These are phyloP conservation scores for Nasua narica DNA, from an alignment of 2,797 vertebrate genomes.

Conservation along the genomic window DNA sequence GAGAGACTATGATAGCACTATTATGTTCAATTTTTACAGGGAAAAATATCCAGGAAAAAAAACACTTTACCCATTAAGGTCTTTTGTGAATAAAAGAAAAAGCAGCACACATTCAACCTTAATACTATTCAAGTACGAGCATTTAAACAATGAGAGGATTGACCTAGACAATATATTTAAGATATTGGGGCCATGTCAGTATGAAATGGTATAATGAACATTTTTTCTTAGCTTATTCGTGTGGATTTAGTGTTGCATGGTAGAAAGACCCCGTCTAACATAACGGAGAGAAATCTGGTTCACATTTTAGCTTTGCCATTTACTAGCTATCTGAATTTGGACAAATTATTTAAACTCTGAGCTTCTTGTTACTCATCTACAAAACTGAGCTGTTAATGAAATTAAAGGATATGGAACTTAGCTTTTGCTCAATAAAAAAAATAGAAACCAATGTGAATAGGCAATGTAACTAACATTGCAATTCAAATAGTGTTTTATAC, in stretches of 20 bases:
- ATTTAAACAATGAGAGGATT: not conserved
- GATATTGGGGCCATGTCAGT: not conserved
- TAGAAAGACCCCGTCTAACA: not conserved
- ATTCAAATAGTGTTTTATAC: not conserved
- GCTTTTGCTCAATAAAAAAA: not conserved
- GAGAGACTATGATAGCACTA: not conserved
- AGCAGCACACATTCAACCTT: not conserved
- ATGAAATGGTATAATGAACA: not conserved
- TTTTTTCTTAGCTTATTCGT: not conserved
- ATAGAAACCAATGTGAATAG: not conserved
- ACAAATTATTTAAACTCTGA: not conserved
- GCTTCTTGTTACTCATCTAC: not conserved
- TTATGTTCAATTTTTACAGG: not conserved
- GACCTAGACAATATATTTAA: not conserved
- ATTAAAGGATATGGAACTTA: not conserved
- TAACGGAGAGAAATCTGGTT: not conserved
- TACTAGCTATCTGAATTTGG: not conserved
- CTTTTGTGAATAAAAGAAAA: not conserved
- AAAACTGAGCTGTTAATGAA: not conserved
- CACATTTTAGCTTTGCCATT: not conserved
- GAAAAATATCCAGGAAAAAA: not conserved
- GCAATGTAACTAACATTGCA: not conserved
- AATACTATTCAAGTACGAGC: not conserved
- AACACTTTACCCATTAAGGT: not conserved
- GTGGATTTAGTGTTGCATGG: not conserved